Conservation (phyloP, 2,113 vertebrate species). For the Pycnonotus jocosus region DNA sequence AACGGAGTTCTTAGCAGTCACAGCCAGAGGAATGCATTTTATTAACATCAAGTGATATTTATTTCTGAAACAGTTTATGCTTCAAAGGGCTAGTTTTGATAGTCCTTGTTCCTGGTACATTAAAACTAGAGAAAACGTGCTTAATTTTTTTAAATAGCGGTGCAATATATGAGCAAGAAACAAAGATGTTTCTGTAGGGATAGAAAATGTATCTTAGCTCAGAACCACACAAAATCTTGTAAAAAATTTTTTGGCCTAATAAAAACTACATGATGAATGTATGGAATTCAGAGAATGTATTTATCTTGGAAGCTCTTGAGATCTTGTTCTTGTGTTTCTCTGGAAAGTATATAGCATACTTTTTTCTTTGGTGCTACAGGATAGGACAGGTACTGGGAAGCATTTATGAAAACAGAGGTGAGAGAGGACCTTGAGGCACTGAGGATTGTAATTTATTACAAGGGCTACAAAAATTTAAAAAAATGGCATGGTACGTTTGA, state of each 20-base stretch:
- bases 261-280: background rate
- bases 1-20: background rate
- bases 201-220: background rate
- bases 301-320: constrained; percentile 32
- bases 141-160: background rate
- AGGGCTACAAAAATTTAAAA: background rate
- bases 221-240: background rate
- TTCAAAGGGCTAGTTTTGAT: constrained; percentile 3
- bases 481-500: background rate
- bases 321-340: background rate
- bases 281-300: constrained; percentile 42
- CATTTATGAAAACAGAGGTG: background rate
- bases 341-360: background rate
- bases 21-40: constrained; percentile 11
- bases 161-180: background rate
- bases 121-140: background rate
- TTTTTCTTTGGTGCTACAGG: background rate
- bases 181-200: background rate
- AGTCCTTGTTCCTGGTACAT: background rate
- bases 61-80: background rate
- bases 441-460: background rate
- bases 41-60: background rate
- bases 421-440: background rate
- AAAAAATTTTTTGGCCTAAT: background rate
- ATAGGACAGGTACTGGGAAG: background rate